These are phyloP conservation scores for Stenotaenia linearis DNA, from an alignment of 2,888 invertebrate genomes.

Conservation along the genomic window DNA sequence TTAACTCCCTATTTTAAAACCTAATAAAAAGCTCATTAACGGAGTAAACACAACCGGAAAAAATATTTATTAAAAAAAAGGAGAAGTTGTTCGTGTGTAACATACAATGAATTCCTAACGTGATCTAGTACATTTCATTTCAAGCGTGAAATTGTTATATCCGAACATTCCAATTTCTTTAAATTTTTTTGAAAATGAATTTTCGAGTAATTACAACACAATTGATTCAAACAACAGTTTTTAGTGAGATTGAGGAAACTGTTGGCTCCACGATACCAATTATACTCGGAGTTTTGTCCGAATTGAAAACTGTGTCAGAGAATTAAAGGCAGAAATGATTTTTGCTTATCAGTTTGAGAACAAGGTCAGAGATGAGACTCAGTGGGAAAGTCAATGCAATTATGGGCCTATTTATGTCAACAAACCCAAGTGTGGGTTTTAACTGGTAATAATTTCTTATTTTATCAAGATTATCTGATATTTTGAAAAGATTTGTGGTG, in stretches of 20 bases:
- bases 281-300: background rate
- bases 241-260: background rate
- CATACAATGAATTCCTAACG: background rate
- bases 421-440: background rate
- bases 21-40: background rate
- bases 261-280: too few species aligned
- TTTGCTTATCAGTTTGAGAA: background rate
- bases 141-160: slow-evolving; percentile 5
- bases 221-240: background rate
- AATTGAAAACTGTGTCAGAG: background rate
- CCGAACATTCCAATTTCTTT: background rate
- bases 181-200: too few species aligned
- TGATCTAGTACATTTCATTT: background rate
- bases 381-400: background rate
- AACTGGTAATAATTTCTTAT: background rate
- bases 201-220: background rate
- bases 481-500: too few species aligned
- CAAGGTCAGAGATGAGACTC: background rate
- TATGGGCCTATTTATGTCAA: background rate
- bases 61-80: background rate
- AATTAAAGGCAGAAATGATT: background rate
- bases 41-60: background rate
- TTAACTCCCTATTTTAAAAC: too few species aligned
- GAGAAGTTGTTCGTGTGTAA: background rate
- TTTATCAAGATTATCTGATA: background rate